Percentiles rank a stretch among this genome's conserved stretches.
Evolutionary conservation across 1,140 invertebrate genomes (phyloP).

Genomic region (Holotrichia oblita): DNA sequence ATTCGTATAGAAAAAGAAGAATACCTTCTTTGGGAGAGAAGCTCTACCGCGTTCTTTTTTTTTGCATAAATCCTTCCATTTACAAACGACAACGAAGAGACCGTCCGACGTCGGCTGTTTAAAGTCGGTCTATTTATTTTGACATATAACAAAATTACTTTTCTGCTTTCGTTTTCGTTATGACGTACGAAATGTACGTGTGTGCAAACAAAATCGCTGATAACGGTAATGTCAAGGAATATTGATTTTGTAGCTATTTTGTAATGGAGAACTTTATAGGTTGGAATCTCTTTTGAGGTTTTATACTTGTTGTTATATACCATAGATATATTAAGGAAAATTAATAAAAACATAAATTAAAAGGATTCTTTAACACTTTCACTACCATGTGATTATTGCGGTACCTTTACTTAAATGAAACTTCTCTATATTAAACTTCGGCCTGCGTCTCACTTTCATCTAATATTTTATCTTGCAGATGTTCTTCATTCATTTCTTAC

Average conservation of each 20-base stretch:
- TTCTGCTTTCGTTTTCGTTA: conserved; percentile 2
- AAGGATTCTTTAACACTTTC: too few species aligned
- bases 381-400: too few species aligned
- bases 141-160: conserved; percentile 18
- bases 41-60: not conserved
- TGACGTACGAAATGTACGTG: not conserved
- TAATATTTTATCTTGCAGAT: too few species aligned
- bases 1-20: not conserved
- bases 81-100: not conserved
- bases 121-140: conserved; percentile 25
- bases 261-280: too few species aligned
- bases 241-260: not conserved
- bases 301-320: too few species aligned
- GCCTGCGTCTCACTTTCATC: too few species aligned
- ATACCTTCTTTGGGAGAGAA: not conserved
- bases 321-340: too few species aligned
- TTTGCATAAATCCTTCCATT: conserved; percentile 27
- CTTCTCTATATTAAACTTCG: too few species aligned
- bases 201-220: conserved; percentile 2
- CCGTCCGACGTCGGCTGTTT: not conserved
- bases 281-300: too few species aligned
- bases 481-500: too few species aligned
- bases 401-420: too few species aligned
- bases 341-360: too few species aligned
- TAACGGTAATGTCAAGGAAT: not conserved